Conservation (phyloP, 1,140 invertebrate species). For the Ylistrum balloti region DNA sequence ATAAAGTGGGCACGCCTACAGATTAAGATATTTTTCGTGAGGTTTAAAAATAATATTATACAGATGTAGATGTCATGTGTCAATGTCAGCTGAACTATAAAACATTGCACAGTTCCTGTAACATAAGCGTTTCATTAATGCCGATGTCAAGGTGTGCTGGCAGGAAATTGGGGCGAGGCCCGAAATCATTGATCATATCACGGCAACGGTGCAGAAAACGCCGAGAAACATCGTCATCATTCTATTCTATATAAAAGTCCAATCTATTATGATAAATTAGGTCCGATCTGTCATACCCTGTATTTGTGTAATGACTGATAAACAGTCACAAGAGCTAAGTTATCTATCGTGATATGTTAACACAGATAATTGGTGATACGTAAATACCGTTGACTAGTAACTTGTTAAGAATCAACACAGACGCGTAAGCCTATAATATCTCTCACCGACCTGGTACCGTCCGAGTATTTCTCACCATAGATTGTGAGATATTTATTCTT, state of each 20-base stretch:
- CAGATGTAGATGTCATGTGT: neutral
- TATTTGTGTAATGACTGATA: conserved; percentile 1
- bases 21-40: neutral
- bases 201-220: neutral
- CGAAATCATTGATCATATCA: neutral
- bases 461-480: too few relatives aligned
- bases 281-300: neutral
- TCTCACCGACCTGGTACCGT: too few relatives aligned
- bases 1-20: neutral
- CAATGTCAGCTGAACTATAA: neutral
- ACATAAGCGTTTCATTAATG: neutral
- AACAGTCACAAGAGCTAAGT: too few relatives aligned
- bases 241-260: neutral
- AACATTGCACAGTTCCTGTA: neutral
- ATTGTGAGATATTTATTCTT: too few relatives aligned
- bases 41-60: neutral
- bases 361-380: too few relatives aligned
- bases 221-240: neutral
- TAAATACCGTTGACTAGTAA: too few relatives aligned
- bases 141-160: neutral
- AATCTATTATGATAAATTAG: conserved; percentile 7
- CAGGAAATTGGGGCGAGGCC: neutral
- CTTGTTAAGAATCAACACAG: too few relatives aligned
- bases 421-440: too few relatives aligned
- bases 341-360: too few relatives aligned